phyloP scores from a whole-genome alignment of 2,797 vertebrate species.

The Paguma larvata region DNA sequence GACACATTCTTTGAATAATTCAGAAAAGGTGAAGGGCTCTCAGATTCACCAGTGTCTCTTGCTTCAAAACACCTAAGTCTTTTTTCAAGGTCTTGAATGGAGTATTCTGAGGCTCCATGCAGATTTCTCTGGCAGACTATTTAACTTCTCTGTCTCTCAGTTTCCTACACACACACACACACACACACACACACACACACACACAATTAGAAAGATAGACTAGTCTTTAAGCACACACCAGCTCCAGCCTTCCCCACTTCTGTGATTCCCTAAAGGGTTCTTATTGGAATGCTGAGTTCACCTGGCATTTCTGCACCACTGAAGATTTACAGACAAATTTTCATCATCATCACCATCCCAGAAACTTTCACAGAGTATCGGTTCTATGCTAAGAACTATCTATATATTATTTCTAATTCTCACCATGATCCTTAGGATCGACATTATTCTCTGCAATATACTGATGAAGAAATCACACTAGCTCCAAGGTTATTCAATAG shows the following conservation, averaged over 20 bases:
- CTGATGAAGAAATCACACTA: neutral
- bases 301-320: neutral
- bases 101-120: neutral
- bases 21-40: neutral
- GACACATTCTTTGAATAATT: constrained; percentile 38
- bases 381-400: neutral
- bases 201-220: neutral
- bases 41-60: neutral
- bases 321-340: neutral
- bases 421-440: neutral
- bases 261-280: neutral
- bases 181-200: neutral
- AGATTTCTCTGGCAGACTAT: neutral
- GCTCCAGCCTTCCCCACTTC: neutral
- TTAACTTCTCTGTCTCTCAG: neutral
- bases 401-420: neutral
- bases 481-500: neutral
- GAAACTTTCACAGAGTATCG: neutral
- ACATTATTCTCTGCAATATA: neutral
- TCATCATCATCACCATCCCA: neutral
- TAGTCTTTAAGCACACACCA: neutral
- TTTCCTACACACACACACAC: neutral
- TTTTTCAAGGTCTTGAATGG: neutral
- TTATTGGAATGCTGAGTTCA: neutral
- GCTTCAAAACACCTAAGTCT: neutral